Evolutionary conservation across 64 coral and sea anemone genomes (phyloP).

Genomic region (Pocillopora verrucosa): DNA sequence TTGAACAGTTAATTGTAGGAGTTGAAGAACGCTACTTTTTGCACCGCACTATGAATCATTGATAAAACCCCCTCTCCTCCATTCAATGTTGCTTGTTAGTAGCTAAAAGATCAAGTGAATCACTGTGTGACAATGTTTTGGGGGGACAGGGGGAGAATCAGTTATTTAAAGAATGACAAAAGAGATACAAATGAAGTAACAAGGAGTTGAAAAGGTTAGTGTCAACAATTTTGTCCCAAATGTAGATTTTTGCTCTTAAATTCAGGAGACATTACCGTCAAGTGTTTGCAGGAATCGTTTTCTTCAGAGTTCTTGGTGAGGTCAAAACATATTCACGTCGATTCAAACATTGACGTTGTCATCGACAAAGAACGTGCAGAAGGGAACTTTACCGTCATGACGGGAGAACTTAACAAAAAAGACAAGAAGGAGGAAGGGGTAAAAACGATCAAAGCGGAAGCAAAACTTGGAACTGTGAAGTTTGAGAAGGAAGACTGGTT

Average conservation of each 20-base stretch:
- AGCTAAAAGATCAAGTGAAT: too few species aligned
- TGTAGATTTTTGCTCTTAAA: background rate
- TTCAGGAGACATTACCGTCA: constrained; percentile 24
- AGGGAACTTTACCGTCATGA: constrained; percentile 32
- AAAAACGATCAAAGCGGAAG: constrained; percentile 35
- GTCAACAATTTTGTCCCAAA: background rate
- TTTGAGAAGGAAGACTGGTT: constrained; percentile 57
- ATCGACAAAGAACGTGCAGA: constrained; percentile 3
- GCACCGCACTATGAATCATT: too few species aligned
- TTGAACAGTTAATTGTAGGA: too few species aligned
- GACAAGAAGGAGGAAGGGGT: background rate
- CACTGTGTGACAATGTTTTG: background rate
- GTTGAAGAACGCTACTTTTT: too few species aligned
- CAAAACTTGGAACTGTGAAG: constrained; percentile 58
- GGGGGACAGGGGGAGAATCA: background rate
- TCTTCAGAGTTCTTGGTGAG: constrained; percentile 21
- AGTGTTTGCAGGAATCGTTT: constrained; percentile 12
- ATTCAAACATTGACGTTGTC: constrained; percentile 14
- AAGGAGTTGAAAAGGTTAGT: too few species aligned
- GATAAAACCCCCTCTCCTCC: too few species aligned
- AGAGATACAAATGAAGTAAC: too few species aligned
- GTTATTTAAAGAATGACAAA: too few species aligned
- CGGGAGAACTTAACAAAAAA: constrained; percentile 17
- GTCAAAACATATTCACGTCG: constrained; percentile 22
- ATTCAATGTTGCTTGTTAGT: too few species aligned